Evolutionary conservation across 2,888 invertebrate species (phyloP).

Genomic region (Tolmerus cingulatus): DNA sequence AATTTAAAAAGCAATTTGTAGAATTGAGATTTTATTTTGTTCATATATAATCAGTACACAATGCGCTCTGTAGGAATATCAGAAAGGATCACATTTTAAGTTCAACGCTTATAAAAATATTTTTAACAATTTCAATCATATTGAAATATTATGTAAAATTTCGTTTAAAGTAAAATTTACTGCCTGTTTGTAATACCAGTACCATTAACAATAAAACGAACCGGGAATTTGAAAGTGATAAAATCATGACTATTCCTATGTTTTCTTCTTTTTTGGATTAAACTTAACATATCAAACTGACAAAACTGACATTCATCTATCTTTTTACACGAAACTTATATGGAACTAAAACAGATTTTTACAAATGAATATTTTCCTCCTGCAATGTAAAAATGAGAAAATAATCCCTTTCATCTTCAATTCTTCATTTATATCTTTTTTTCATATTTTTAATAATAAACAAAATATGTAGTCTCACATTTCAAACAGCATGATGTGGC

Average conservation of each 20-base stretch:
- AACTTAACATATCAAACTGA: constrained; percentile 27
- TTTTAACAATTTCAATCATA: constrained; percentile 48
- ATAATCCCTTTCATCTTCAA: constrained; percentile 44
- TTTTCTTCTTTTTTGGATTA: background rate
- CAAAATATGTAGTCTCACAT: constrained; percentile 23
- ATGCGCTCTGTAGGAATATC: constrained; percentile 49
- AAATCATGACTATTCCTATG: constrained; percentile 24
- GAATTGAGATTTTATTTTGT: constrained; percentile 49
- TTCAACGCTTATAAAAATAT: constrained; percentile 50
- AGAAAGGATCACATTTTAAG: constrained; percentile 49
- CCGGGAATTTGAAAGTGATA: constrained; percentile 22
- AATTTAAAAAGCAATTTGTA: constrained; percentile 10
- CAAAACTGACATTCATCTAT: constrained; percentile 23
- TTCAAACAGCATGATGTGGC: constrained; percentile 17
- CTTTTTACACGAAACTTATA: constrained; percentile 25
- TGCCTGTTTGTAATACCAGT: constrained; percentile 23
- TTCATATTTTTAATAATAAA: constrained; percentile 34
- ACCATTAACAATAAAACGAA: constrained; percentile 23
- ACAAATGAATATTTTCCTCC: constrained; percentile 22
- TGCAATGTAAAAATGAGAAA: constrained; percentile 41
- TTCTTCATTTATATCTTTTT: constrained; percentile 44
- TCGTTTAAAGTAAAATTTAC: constrained; percentile 31
- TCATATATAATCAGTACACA: constrained; percentile 48
- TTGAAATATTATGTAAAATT: constrained; percentile 45
- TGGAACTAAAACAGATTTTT: constrained; percentile 25